phyloP scores from a whole-genome alignment of 1,140 invertebrate genomes.

The Littorina saxatilis region DNA sequence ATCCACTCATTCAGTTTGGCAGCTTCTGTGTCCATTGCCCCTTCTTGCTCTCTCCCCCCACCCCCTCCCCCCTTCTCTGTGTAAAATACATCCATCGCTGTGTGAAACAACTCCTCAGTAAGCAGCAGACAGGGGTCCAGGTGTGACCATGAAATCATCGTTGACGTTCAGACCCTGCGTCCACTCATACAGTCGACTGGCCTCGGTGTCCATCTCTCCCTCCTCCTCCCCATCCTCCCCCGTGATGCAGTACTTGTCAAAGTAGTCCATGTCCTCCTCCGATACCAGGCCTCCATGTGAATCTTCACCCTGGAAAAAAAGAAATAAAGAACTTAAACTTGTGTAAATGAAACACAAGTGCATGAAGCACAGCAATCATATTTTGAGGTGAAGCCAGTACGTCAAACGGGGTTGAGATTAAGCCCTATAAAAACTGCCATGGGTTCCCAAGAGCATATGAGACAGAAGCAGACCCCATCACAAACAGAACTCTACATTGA shows the following conservation, averaged over 20 bases:
- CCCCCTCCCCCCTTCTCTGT: no score
- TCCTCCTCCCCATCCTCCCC: slow-evolving; percentile 56
- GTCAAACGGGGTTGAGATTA: neutral
- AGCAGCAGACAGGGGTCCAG: slow-evolving; percentile 39
- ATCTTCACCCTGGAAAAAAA: neutral
- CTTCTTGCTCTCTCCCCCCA: no score
- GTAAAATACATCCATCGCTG: no score
- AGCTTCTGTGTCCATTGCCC: no score
- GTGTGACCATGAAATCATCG: slow-evolving; percentile 68
- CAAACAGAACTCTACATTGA: no score
- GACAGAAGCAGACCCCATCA: no score
- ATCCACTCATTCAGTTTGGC: no score
- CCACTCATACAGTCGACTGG: slow-evolving; percentile 73
- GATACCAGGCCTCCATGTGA: neutral
- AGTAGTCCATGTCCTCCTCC: slow-evolving; percentile 45
- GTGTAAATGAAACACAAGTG: neutral
- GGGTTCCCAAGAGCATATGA: no score
- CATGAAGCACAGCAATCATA: neutral
- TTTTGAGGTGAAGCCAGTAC: neutral
- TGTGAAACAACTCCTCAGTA: no score
- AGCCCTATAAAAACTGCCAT: no score
- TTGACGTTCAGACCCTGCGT: slow-evolving; percentile 71
- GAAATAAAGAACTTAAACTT: neutral
- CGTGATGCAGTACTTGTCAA: slow-evolving; percentile 46
- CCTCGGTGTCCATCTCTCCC: slow-evolving; percentile 70